Conservation (phyloP, 2,888 invertebrate genomes). For the Drosophila melanosoma region DNA sequence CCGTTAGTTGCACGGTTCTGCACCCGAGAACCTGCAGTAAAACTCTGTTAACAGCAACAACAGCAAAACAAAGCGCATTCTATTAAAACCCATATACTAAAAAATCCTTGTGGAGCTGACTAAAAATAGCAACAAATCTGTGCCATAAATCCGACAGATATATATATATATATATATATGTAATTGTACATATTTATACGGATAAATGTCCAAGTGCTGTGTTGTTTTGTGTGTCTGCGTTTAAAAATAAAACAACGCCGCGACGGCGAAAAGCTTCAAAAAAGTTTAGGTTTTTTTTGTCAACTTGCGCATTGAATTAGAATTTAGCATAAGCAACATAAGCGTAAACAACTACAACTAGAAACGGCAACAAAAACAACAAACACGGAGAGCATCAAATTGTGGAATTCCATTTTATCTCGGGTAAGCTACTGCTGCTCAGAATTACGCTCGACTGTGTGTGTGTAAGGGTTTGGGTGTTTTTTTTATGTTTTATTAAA, state of each 20-base stretch:
- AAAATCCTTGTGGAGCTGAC: slow-evolving; percentile 32
- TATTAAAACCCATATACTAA: slow-evolving; percentile 3
- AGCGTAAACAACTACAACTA: slow-evolving; percentile 27
- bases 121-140: slow-evolving; percentile 59
- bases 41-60: slow-evolving; percentile 3
- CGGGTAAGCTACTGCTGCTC: slow-evolving; percentile 26
- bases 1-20: slow-evolving; percentile 33
- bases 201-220: slow-evolving; percentile 33
- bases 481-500: slow-evolving; percentile 37
- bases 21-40: slow-evolving; percentile 35
- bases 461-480: neutral
- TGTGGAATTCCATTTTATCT: slow-evolving; percentile 30
- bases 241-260: slow-evolving; percentile 69
- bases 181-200: slow-evolving; percentile 13
- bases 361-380: neutral
- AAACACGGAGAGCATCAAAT: slow-evolving; percentile 22
- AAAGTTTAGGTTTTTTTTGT: slow-evolving; percentile 12
- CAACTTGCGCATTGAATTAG: slow-evolving; percentile 28
- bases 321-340: slow-evolving; percentile 27
- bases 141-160: slow-evolving; percentile 36
- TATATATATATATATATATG: slow-evolving; percentile 18
- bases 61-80: slow-evolving; percentile 11
- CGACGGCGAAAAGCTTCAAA: slow-evolving; percentile 33
- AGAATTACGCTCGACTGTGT: slow-evolving; percentile 7
- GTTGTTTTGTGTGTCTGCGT: slow-evolving; percentile 48